Conservation (phyloP, 2,113 vertebrate species). For the Heteronetta atricapilla region DNA sequence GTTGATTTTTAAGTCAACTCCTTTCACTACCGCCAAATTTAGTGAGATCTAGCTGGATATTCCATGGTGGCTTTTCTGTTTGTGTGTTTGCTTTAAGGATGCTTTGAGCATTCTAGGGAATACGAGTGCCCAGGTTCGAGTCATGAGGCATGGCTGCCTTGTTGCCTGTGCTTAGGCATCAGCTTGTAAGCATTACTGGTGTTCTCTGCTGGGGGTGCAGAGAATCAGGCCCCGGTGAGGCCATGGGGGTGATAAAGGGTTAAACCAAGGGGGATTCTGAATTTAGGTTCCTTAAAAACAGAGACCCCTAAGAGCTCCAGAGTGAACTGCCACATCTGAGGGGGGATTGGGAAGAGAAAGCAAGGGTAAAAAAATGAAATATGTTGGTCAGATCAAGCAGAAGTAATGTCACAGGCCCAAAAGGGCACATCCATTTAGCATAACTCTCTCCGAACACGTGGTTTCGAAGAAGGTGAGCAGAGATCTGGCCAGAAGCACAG, state of each 20-base stretch:
- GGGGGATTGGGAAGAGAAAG: not conserved
- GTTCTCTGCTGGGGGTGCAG: too few relatives aligned
- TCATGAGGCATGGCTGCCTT: too few relatives aligned
- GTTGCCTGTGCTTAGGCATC: not conserved
- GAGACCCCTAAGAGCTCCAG: not conserved
- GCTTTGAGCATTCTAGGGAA: not conserved
- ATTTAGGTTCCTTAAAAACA: not conserved
- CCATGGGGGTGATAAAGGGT: not conserved
- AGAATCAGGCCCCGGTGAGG: not conserved
- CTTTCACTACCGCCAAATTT: not conserved
- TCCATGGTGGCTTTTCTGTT: not conserved
- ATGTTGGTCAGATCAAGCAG: not conserved
- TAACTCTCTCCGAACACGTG: slow-evolving; percentile 24
- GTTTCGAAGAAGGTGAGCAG: not conserved
- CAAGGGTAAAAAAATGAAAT: not conserved
- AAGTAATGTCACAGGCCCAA: not conserved
- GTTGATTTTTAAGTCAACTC: not conserved
- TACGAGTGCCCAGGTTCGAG: not conserved
- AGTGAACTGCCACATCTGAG: too few relatives aligned
- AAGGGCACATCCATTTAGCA: slow-evolving; percentile 41
- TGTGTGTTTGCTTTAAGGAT: not conserved
- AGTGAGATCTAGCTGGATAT: not conserved
- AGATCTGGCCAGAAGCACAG: not conserved
- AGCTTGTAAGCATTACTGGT: not conserved
- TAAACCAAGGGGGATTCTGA: not conserved